phyloP scores from a whole-genome alignment of 2,888 invertebrate genomes.

The Synanthedon myopaeformis region DNA sequence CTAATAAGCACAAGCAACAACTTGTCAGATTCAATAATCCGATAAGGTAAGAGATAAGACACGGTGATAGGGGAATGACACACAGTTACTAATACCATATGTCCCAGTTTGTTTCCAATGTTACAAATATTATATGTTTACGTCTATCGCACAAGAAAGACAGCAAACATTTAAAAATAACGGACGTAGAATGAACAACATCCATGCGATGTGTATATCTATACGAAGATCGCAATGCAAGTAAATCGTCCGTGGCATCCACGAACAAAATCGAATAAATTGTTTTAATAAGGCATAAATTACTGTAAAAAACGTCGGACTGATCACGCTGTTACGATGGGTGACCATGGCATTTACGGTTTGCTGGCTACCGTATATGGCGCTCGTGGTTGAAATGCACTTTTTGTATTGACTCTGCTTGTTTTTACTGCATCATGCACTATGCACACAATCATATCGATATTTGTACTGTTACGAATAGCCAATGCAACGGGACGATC shows the following conservation, averaged over 20 bases:
- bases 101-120: too few relatives aligned
- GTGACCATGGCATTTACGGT: conserved; percentile 68
- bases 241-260: conserved; percentile 56
- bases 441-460: conserved; percentile 25
- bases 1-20: too few relatives aligned
- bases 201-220: conserved; percentile 4
- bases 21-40: too few relatives aligned
- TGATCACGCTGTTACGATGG: conserved; percentile 58
- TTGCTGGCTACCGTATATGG: conserved; percentile 48
- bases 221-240: conserved; percentile 35
- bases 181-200: conserved; percentile 48
- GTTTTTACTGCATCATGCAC: conserved; percentile 19
- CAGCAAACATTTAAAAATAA: conserved; percentile 38
- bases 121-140: too few relatives aligned
- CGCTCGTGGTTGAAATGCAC: conserved; percentile 36
- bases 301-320: conserved; percentile 37
- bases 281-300: conserved; percentile 64
- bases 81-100: too few relatives aligned
- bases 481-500: conserved; percentile 21
- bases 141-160: neutral
- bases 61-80: too few relatives aligned
- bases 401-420: conserved; percentile 26
- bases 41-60: too few relatives aligned
- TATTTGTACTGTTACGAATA: conserved; percentile 29
- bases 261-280: conserved; percentile 55